Percentiles rank a stretch among this genome's conserved stretches.
phyloP scores from a whole-genome alignment of 2,113 vertebrate species.

The Furnarius figulus region DNA sequence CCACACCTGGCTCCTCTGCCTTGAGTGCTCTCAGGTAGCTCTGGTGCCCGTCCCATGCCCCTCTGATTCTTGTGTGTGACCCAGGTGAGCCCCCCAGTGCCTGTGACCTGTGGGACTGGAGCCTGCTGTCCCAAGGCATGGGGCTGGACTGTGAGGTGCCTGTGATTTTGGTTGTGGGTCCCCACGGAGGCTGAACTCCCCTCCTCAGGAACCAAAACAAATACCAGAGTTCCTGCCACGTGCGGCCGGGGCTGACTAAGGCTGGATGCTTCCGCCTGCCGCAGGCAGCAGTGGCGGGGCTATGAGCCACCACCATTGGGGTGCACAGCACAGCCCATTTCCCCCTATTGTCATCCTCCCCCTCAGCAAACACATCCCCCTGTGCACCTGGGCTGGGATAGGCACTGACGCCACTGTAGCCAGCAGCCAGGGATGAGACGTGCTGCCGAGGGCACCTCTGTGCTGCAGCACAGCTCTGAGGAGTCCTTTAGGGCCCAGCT shows the following conservation, averaged over 20 bases:
- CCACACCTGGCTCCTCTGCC: fast-evolving
- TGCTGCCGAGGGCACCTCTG: fast-evolving
- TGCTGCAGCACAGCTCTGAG: background rate
- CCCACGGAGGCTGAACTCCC: background rate
- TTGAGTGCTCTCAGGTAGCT: background rate
- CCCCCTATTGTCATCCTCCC: slow-evolving; percentile 75
- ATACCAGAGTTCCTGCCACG: slow-evolving; percentile 63
- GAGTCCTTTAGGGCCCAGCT: background rate
- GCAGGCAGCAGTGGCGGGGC: background rate
- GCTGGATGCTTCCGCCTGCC: slow-evolving; percentile 59
- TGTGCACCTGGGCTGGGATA: slow-evolving; percentile 64
- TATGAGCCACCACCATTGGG: background rate
- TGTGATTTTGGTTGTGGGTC: background rate
- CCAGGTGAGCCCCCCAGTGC: background rate
- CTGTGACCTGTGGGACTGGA: background rate
- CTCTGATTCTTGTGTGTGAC: fast-evolving
- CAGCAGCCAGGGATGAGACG: background rate
- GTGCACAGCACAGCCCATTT: slow-evolving; percentile 56
- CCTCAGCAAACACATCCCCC: slow-evolving; percentile 35
- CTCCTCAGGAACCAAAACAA: slow-evolving; percentile 53
- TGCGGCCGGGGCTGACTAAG: slow-evolving; percentile 75
- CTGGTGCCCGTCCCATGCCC: fast-evolving
- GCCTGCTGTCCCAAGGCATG: background rate
- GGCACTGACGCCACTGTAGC: background rate
- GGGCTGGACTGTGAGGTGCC: background rate